phyloP scores from a whole-genome alignment of 2,888 invertebrate species.

The Latrodectus hesperus region DNA sequence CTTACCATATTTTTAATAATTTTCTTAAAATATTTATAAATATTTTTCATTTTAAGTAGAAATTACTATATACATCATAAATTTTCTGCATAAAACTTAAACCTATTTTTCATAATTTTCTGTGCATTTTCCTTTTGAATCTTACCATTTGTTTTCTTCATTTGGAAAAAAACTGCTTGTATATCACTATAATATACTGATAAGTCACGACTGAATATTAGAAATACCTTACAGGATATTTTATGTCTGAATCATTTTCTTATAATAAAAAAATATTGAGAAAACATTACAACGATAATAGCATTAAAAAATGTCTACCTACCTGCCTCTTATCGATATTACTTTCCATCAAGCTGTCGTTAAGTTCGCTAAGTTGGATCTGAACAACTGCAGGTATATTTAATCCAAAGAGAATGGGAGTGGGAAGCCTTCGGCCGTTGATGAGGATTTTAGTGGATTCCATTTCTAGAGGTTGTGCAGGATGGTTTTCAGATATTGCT shows the following conservation, averaged over 20 bases:
- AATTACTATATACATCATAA: too few species aligned
- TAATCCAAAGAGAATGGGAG: constrained; percentile 62
- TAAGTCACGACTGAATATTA: too few species aligned
- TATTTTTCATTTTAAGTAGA: too few species aligned
- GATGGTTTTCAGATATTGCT: neutral
- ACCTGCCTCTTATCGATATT: constrained; percentile 39
- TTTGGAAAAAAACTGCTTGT: too few species aligned
- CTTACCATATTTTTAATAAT: too few species aligned
- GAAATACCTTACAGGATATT: neutral
- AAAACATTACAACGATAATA: neutral
- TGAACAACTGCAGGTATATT: constrained; percentile 65
- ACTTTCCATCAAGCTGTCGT: constrained; percentile 14
- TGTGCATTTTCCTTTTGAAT: too few species aligned
- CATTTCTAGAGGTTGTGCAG: constrained; percentile 11
- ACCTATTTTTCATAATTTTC: too few species aligned
- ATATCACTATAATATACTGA: too few species aligned
- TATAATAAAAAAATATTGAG: neutral
- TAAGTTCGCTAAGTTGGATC: constrained; percentile 51
- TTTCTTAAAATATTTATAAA: too few species aligned
- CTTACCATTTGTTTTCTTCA: too few species aligned
- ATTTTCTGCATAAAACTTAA: too few species aligned
- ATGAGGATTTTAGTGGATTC: constrained; percentile 40
- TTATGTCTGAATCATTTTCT: neutral
- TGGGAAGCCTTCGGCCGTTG: constrained; percentile 57
- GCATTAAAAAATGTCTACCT: neutral